Base-by-base conservation (phyloP, 2,888 invertebrate species). In the Poecilobothrus nobilitatus region DNA sequence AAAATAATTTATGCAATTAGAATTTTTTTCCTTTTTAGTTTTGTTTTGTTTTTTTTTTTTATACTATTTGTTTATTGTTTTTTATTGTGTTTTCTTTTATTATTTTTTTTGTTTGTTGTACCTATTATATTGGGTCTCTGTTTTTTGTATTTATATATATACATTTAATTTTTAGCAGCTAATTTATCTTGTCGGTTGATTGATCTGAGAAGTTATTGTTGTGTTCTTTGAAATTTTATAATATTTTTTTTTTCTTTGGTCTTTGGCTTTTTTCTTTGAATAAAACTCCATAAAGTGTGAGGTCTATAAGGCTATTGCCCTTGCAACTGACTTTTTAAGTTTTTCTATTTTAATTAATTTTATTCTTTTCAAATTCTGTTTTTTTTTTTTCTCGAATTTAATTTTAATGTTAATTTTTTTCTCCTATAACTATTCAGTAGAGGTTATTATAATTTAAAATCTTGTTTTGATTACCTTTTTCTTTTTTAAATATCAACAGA, bases 1-100 rank as follows among this genome's bases (percentile, higher is more conserved):
- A 53, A 53, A 53, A 53, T 53, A 53, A 53, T 53, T 53, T 53
- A 53, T 53, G 53, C 53, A 53, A 53, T 53, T 53, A 53, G 53
- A 53, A 53, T 53, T 53, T 53, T 53, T 53, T 53, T n/a, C 53
- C n/a, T 53, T 53, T 53, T 53, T 53, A 6, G 9, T 41, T 41
- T 41, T 41, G 2, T 41, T 8, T 41, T 41, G 2, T 12, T 41
- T 12, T 41, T 41, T 41, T 41, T 41, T 41, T 12, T 41, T 41
- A 4, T 27, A 27, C 27, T 27, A 27, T 27, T 27, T 27, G 27
- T 27, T 27, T 27, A 41, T 41, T 41, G 15, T 41, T 41, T 9
- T 41, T 41, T 41, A 15, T 41, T 41, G 7, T 41, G 2, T 53
- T 53, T 53, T 53, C n/a, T 53, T 15, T 53, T 18, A 53, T 15